Evolutionary conservation across 2,797 vertebrate genomes (phyloP).

Genomic region (Chelidonichthys spinosus): DNA sequence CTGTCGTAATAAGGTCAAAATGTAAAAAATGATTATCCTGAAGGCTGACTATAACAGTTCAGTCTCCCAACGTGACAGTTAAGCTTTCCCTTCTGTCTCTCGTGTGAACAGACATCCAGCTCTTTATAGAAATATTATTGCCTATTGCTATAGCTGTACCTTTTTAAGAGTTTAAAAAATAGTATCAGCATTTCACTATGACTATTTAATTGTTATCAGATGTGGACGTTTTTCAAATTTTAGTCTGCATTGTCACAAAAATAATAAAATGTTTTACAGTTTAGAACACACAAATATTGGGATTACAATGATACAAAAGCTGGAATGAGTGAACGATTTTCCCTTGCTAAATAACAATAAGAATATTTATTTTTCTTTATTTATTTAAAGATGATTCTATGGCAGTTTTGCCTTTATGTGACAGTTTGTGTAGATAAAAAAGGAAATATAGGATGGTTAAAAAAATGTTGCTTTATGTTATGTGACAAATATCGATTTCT

Average conservation of each 20-base stretch:
- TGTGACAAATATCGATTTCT: neutral
- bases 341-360: too few relatives aligned
- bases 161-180: neutral
- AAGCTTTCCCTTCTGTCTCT: constrained; percentile 10
- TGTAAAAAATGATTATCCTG: too few relatives aligned
- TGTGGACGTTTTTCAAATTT: neutral
- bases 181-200: neutral
- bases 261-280: neutral
- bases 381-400: neutral
- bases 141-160: neutral
- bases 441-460: neutral
- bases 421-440: neutral
- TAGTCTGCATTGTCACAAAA: neutral
- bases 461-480: neutral
- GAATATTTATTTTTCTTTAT: too few relatives aligned
- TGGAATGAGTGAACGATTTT: neutral
- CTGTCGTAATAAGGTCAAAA: neutral
- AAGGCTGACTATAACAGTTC: neutral
- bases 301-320: neutral
- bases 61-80: neutral
- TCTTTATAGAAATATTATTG: neutral
- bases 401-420: neutral
- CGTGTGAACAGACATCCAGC: neutral
- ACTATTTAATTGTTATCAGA: neutral
- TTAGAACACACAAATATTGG: neutral